Evolutionary conservation across 2,113 vertebrate genomes (phyloP).

Genomic region (Micronisus gabar): DNA sequence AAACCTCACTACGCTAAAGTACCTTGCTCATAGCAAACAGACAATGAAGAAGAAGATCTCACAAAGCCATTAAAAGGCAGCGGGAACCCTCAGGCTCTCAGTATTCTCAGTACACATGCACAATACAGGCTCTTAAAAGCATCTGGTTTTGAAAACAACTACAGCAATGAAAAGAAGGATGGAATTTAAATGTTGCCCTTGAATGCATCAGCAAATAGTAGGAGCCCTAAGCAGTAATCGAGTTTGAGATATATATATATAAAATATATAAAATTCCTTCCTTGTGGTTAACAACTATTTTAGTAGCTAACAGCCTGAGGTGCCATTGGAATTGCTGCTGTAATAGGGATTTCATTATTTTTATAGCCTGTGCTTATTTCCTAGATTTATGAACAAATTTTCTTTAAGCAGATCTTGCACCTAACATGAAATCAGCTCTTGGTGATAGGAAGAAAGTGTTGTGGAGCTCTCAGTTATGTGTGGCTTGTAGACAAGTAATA

Average conservation of each 20-base stretch:
- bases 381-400: constrained; percentile 45
- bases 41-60: background rate
- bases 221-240: constrained; percentile 10
- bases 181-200: constrained; percentile 23
- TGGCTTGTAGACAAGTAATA: background rate
- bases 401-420: background rate
- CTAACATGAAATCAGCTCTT: background rate
- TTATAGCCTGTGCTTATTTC: constrained; percentile 48
- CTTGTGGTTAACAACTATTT: constrained; percentile 35
- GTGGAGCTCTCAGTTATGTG: background rate
- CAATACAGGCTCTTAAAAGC: background rate
- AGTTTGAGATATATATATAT: background rate
- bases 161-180: background rate
- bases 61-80: constrained; percentile 1
- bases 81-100: background rate
- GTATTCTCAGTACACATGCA: background rate
- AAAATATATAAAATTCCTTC: background rate
- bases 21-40: background rate
- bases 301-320: constrained; percentile 27
- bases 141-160: constrained; percentile 11
- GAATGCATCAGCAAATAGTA: background rate
- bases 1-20: background rate
- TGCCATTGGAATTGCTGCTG: constrained; percentile 32
- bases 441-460: background rate
- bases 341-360: constrained; percentile 49